Conservation (phyloP, 2,797 vertebrate genomes). For the Moxostoma hubbsi region DNA sequence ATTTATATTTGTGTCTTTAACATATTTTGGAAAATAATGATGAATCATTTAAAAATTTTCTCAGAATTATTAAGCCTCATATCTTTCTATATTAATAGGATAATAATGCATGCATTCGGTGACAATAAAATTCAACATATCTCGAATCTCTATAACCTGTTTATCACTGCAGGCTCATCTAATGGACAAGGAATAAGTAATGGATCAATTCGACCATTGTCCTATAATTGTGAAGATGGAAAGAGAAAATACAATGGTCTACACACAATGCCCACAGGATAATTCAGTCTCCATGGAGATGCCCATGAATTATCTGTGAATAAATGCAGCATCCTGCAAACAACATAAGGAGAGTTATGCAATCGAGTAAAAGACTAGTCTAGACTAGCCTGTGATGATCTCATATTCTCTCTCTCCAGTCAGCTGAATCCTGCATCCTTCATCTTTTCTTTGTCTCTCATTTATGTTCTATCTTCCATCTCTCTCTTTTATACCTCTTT, state of each 20-base stretch:
- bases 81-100: too few relatives aligned
- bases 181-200: conserved; percentile 15
- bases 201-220: conserved; percentile 4
- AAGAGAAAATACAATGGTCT: conserved; percentile 35
- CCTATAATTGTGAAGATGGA: conserved; percentile 22
- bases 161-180: neutral
- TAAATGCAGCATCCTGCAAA: conserved; percentile 49
- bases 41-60: too few relatives aligned
- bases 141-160: conserved; percentile 8
- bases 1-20: too few relatives aligned
- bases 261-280: conserved; percentile 42
- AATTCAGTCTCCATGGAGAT: conserved; percentile 52
- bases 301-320: conserved; percentile 58
- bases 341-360: conserved; percentile 55
- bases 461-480: conserved; percentile 36
- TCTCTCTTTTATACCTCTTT: conserved; percentile 47
- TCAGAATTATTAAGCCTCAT: too few relatives aligned
- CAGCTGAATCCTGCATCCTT: conserved; percentile 3
- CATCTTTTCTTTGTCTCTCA: conserved; percentile 30
- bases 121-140: neutral
- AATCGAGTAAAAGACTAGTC: conserved; percentile 52
- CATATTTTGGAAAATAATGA: too few relatives aligned
- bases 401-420: conserved; percentile 8
- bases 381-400: conserved; percentile 47
- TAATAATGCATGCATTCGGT: neutral